phyloP scores from a whole-genome alignment of 1,140 invertebrate genomes.

The Macrobrachium rosenbergii region DNA sequence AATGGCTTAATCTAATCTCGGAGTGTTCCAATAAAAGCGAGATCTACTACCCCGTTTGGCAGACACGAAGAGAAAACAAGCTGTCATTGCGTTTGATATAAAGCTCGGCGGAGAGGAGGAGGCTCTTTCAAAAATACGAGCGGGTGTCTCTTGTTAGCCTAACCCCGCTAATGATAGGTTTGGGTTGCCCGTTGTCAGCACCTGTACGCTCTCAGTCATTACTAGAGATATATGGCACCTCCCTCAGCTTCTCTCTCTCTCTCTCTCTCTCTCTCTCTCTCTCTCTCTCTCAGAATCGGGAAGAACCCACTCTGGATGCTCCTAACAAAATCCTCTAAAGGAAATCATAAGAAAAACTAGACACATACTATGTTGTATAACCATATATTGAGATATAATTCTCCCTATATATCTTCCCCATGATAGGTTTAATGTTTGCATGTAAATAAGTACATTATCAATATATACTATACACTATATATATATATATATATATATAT shows the following conservation, averaged over 20 bases:
- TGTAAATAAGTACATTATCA: too few species aligned
- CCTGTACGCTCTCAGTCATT: slow-evolving; percentile 39
- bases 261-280: slow-evolving; percentile 34
- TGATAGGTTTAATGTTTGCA: too few species aligned
- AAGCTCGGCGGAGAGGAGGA: background rate
- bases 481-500: too few species aligned
- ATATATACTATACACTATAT: too few species aligned
- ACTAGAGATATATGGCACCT: slow-evolving; percentile 38
- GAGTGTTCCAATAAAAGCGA: too few species aligned
- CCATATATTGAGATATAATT: too few species aligned
- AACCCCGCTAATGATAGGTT: slow-evolving; percentile 22
- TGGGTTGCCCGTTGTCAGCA: slow-evolving; percentile 32
- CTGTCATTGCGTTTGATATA: slow-evolving; percentile 13
- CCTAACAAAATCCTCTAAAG: too few species aligned
- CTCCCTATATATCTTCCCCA: too few species aligned
- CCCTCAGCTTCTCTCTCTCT: background rate
- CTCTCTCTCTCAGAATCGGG: background rate
- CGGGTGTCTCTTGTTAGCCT: slow-evolving; percentile 1
- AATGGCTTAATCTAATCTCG: too few species aligned
- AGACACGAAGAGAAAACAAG: slow-evolving; percentile 7
- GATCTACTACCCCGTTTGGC: slow-evolving; percentile 4
- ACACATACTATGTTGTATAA: too few species aligned
- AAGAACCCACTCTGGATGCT: background rate
- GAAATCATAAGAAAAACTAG: too few species aligned
- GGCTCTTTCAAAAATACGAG: background rate